phyloP scores from a whole-genome alignment of 2,113 vertebrate genomes.

The Melanotaenia duboulayi region DNA sequence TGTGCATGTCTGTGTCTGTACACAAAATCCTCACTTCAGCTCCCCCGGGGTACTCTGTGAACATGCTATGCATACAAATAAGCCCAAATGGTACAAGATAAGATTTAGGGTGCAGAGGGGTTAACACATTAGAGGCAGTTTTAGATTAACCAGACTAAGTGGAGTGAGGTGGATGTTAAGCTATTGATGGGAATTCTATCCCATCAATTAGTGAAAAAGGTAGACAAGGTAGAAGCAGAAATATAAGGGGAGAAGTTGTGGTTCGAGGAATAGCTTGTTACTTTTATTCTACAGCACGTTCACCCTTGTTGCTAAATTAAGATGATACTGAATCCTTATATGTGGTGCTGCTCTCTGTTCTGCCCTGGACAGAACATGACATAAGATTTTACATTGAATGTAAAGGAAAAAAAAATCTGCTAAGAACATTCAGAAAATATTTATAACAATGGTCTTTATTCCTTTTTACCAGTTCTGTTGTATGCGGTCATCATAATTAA shows the following conservation, averaged over 20 bases:
- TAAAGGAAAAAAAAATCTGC: constrained; percentile 9
- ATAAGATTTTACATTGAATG: constrained; percentile 2
- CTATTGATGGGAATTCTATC: constrained; percentile 10
- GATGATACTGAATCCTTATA: neutral
- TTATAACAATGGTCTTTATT: constrained; percentile 1
- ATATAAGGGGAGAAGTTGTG: neutral
- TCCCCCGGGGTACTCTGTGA: neutral
- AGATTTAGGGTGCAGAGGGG: constrained; percentile 2
- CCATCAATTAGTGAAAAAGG: constrained; percentile 8
- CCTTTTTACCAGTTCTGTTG: neutral
- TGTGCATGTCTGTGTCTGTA: constrained; percentile 9
- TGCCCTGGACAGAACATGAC: constrained; percentile 2
- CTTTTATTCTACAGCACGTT: neutral
- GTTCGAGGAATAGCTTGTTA: neutral
- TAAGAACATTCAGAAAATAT: neutral
- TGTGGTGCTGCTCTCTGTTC: neutral
- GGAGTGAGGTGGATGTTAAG: neutral
- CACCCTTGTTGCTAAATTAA: constrained; percentile 12
- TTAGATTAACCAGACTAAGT: neutral
- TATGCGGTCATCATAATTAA: neutral
- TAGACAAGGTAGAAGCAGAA: neutral
- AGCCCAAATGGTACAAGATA: constrained; percentile 11
- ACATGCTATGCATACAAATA: constrained; percentile 17
- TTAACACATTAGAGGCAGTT: constrained; percentile 8
- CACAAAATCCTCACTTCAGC: constrained; percentile 9